These are phyloP conservation scores for Chelmon rostratus DNA, from an alignment of 2,797 vertebrate genomes.

Conservation along the genomic window DNA sequence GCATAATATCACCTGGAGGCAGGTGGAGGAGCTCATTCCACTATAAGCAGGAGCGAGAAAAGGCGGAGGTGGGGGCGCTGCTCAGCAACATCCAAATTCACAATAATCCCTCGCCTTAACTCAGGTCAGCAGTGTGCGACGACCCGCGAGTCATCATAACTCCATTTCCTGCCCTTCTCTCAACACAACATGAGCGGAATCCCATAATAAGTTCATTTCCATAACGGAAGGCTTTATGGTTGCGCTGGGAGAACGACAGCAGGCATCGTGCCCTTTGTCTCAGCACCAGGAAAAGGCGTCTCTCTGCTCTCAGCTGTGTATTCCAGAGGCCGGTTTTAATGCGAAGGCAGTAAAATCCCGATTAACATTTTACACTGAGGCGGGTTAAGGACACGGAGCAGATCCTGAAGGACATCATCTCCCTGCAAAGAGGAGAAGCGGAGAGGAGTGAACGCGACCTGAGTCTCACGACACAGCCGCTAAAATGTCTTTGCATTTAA, in stretches of 20 bases:
- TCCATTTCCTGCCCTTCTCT: slow-evolving; percentile 20
- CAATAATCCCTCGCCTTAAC: slow-evolving; percentile 8
- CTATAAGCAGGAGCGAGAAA: not conserved
- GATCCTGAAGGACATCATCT: slow-evolving; percentile 7
- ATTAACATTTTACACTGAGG: slow-evolving; percentile 20
- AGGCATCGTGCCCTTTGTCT: slow-evolving; percentile 46
- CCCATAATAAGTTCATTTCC: slow-evolving; percentile 34
- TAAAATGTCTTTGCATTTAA: not conserved
- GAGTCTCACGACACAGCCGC: not conserved
- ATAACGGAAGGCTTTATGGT: slow-evolving; percentile 34
- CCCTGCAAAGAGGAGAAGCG: not conserved
- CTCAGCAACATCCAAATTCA: not conserved
- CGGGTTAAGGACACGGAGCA: slow-evolving; percentile 10
- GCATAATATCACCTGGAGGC: slow-evolving; percentile 25
- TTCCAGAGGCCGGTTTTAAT: slow-evolving; percentile 31
- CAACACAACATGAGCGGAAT: slow-evolving; percentile 20
- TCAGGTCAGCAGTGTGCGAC: slow-evolving; percentile 10
- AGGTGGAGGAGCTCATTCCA: slow-evolving; percentile 3
- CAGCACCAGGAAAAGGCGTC: slow-evolving; percentile 27
- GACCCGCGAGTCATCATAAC: slow-evolving; percentile 23
- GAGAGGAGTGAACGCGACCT: too few species aligned
- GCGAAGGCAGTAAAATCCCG: slow-evolving; percentile 29
- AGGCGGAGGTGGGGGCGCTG: not conserved
- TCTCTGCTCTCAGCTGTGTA: slow-evolving; percentile 23
- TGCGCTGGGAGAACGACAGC: slow-evolving; percentile 36